A percentile compares a stretch with the other conserved stretches of the same genome.
phyloP scores from a whole-genome alignment of 2,113 vertebrate genomes.

The Eleginops maclovinus region DNA sequence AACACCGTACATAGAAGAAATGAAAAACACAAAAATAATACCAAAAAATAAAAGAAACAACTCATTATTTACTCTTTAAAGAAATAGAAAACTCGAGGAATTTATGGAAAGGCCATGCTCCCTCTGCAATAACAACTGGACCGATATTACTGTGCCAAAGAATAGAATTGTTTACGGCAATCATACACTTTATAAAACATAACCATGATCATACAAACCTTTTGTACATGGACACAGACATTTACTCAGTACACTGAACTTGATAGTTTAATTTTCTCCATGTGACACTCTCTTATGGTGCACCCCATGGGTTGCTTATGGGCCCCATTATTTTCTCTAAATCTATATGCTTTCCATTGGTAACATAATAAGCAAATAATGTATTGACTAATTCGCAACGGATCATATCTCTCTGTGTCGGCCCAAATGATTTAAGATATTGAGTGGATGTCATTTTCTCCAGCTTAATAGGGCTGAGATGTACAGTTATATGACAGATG shows the following conservation, averaged over 20 bases:
- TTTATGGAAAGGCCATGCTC: not conserved
- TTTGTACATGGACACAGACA: no score
- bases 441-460: not conserved
- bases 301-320: no score
- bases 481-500: no score
- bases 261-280: no score
- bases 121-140: not conserved
- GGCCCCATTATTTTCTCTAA: no score
- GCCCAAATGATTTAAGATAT: not conserved
- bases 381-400: no score
- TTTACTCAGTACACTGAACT: no score
- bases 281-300: no score
- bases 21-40: not conserved
- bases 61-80: not conserved
- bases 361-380: not conserved
- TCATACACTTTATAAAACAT: no score
- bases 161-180: no score
- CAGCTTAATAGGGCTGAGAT: not conserved
- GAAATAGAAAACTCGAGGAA: not conserved
- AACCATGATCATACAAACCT: no score
- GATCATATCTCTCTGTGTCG: not conserved
- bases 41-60: not conserved
- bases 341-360: not conserved
- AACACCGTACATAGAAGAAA: not conserved
- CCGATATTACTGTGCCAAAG: not conserved